Evolutionary conservation across 2,113 vertebrate species (phyloP), one percentile per base, ranked within the genome.

Genomic region (Panurus biarmicus): DNA sequence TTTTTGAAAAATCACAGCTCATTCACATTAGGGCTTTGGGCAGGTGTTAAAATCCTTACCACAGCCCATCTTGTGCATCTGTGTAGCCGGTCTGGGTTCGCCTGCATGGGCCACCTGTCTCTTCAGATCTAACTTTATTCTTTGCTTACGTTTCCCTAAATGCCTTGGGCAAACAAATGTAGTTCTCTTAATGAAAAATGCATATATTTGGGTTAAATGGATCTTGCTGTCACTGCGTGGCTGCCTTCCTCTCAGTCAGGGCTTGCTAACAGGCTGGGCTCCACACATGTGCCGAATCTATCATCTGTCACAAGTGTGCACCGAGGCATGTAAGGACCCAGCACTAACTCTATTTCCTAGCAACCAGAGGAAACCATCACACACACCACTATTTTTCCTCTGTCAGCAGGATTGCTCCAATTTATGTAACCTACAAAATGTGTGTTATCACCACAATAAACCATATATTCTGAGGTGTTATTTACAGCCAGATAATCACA

Each of bases 331-430:
- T 25, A 96, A 97, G 95, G 95, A 94, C 94, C 95, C 73, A 85
- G 97, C 94, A 92, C 95, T 94, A 90, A 95, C 93, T 97, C 95
- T 95, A 98, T 97, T 98, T 97, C 97, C 97, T 97, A 98, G 97
- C 96, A 97, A 97, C 97, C 85, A 0, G 94, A 93, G 82, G 92
- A 96, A 97, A 95, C 90, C 94, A 95, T 93, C 83, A 86, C 87
- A 93, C 87, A 91, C 87, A 74, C 95, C 91, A 85, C 91, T 94
- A 95, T 97, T 97, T 97, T 87, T 95, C 88, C 95, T 79, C 95
- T 97, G 96, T 97, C 97, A 97, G 97, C 97, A 95, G 97, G 96
- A 97, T 96, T 90, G 90, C 90, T 82, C 94, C 95, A 96, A 97
- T 98, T 97, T 97, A 97, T 96, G 97, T 95, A 95, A 91, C 93